Evolutionary conservation across 2,113 vertebrate species (phyloP).

Genomic region (Hyaena hyaena): DNA sequence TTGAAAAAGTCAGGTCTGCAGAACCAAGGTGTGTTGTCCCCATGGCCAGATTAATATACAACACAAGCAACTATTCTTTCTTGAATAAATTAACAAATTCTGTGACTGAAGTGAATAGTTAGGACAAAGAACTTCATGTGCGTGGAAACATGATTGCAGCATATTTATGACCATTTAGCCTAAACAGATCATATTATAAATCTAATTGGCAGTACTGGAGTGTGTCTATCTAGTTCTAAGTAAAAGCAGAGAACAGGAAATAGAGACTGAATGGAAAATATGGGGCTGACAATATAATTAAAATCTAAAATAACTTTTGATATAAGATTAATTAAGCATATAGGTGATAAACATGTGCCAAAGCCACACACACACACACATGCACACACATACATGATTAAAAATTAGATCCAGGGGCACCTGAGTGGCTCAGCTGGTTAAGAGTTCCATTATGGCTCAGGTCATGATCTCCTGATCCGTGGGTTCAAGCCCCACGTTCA

Average conservation of each 20-base stretch:
- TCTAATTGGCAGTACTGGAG: neutral
- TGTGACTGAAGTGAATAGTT: neutral
- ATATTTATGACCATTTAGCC: neutral
- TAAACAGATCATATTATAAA: neutral
- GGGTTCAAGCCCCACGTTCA: too few species aligned
- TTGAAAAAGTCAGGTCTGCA: neutral
- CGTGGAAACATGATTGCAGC: neutral
- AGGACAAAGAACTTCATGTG: neutral
- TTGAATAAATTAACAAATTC: neutral
- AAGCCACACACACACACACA: neutral
- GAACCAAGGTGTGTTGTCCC: neutral
- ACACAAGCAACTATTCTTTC: neutral
- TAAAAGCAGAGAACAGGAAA: neutral
- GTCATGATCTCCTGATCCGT: too few species aligned
- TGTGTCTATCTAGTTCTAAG: neutral
- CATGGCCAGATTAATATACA: neutral
- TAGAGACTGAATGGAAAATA: neutral
- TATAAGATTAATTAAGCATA: neutral
- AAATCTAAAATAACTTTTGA: neutral
- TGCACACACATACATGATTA: neutral
- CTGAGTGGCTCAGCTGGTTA: too few species aligned
- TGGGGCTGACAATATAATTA: neutral
- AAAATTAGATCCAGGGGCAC: neutral
- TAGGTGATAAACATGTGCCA: neutral
- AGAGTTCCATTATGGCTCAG: too few species aligned